Conservation (phyloP, 92 coral and sea anemone genomes). For the Epizoanthus fatuus region DNA sequence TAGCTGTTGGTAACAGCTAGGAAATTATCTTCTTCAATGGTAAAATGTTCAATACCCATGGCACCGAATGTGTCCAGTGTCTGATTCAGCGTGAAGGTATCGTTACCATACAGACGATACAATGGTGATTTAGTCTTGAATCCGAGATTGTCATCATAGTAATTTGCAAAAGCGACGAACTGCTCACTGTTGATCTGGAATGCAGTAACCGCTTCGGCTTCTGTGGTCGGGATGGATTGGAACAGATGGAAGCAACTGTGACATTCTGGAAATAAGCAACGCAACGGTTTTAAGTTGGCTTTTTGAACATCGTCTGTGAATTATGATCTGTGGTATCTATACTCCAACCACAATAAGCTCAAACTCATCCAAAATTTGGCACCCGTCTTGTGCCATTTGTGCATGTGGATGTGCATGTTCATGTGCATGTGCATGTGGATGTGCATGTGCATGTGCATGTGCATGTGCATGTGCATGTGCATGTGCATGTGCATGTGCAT, state of each 20-base stretch:
- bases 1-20: neutral
- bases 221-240: neutral
- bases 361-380: too few species aligned
- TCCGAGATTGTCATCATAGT: neutral
- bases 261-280: neutral
- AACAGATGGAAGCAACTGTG: neutral
- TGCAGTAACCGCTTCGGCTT: neutral
- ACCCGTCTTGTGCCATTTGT: too few species aligned
- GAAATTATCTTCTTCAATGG: neutral
- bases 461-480: too few species aligned
- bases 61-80: neutral
- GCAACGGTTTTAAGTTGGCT: too few species aligned
- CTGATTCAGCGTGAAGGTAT: neutral
- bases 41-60: neutral
- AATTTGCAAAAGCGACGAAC: neutral
- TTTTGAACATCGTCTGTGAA: too few species aligned
- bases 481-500: too few species aligned
- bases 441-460: too few species aligned
- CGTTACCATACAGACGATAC: neutral
- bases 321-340: too few species aligned
- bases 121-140: neutral
- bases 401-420: too few species aligned
- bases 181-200: neutral
- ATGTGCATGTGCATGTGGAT: too few species aligned
- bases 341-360: too few species aligned